Evolutionary conservation across 2,113 vertebrate species (phyloP).

Genomic region (Canis aureus): DNA sequence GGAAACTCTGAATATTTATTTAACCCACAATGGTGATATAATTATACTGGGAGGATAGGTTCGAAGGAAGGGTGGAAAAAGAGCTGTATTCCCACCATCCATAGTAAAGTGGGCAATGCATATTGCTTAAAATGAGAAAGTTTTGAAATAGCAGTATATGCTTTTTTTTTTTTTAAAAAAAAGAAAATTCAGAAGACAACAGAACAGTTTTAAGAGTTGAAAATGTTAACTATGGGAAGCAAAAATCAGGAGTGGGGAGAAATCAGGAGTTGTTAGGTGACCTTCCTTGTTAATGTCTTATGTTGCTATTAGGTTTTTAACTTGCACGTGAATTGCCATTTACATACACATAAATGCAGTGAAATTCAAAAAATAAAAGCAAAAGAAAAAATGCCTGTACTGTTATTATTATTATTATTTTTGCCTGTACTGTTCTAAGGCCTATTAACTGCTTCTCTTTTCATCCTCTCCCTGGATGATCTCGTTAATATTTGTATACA

Average conservation of each 20-base stretch:
- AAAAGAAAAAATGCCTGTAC: not conserved
- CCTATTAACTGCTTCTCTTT: not conserved
- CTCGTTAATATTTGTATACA: not conserved
- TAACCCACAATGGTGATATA: not conserved
- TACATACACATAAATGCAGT: not conserved
- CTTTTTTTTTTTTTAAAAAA: not conserved
- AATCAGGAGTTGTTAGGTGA: not conserved
- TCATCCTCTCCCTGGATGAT: not conserved
- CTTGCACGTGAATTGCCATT: not conserved
- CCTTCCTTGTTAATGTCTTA: not conserved
- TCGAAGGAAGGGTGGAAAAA: not conserved
- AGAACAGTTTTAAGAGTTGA: not conserved
- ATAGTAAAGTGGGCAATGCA: not conserved
- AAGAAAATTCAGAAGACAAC: not conserved
- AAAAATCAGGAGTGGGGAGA: not conserved
- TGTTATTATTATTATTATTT: not conserved
- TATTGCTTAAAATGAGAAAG: not conserved
- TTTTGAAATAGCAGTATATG: not conserved
- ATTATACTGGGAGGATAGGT: not conserved
- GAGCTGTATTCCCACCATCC: not conserved
- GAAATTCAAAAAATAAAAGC: not conserved
- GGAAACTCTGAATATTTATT: not conserved
- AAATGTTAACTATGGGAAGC: not conserved
- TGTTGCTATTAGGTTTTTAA: not conserved
- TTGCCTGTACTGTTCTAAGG: not conserved